phyloP scores from a whole-genome alignment of 2,113 vertebrate species.

The Stegastes partitus region DNA sequence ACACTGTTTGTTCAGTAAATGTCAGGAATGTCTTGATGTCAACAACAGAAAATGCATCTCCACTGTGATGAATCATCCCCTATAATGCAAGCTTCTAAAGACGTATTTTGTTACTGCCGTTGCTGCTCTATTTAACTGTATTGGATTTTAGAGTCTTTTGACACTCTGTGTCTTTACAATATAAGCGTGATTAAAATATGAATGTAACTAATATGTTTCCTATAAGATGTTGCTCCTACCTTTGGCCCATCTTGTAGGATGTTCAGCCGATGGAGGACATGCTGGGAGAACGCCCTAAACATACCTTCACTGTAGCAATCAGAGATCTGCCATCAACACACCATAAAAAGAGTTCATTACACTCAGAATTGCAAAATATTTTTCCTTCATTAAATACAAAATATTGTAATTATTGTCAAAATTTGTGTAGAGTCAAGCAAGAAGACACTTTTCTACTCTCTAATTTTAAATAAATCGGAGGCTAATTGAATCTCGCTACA shows the following conservation, averaged over 20 bases:
- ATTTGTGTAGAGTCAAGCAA: background rate
- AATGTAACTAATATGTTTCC: background rate
- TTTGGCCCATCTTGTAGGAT: conserved; percentile 88
- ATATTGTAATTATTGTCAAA: background rate
- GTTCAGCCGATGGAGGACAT: conserved; percentile 92
- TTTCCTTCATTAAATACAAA: conserved; percentile 13
- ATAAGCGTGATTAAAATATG: background rate
- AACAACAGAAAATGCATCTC: too few species aligned
- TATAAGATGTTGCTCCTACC: conserved; percentile 80
- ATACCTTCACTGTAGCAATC: conserved; percentile 92
- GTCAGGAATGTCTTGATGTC: too few species aligned
- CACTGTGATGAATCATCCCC: background rate
- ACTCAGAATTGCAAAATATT: background rate
- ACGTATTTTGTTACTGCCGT: background rate
- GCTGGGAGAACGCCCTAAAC: conserved; percentile 96
- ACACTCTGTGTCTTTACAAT: background rate
- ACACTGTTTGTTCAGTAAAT: too few species aligned
- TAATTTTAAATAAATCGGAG: conserved; percentile 29
- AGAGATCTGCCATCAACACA: conserved; percentile 88
- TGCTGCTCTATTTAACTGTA: background rate
- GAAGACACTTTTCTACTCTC: background rate
- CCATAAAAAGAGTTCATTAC: background rate
- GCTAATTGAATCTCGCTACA: conserved; percentile 15
- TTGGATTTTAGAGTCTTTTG: background rate
- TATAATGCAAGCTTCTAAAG: background rate